Base-by-base conservation (phyloP, 2,797 vertebrate genomes). In the Chromis chromis region DNA sequence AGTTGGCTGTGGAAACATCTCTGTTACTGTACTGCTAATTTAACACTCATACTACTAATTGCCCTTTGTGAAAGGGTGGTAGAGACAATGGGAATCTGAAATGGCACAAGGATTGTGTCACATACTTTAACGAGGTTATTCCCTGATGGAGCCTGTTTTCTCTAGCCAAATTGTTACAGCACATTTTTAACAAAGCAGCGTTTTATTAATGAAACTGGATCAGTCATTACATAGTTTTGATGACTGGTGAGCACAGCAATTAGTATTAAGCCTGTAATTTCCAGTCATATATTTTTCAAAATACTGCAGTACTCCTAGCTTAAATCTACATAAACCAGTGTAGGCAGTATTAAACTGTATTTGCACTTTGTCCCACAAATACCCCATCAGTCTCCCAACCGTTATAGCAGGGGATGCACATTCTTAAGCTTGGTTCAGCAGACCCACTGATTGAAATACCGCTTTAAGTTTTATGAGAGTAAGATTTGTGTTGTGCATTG, bases 401-500 rank as follows among this genome's bases (percentile, higher is more conserved):
- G 40, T 60, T 52, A 25, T 1, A 49, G 44, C 3, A 16, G 39
- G 74, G 17, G 56, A 56, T 65, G 58, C 39, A 33, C 31, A 42
- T 63, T 6, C 36, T 63, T 49, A 22, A 24, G 21, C 50, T 49
- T 78, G 10, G 53, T 78, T 70, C 65, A 46, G 48, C 31, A 19
- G 60, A 64, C 39, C 22, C 25, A 53, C 25, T 50, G 28, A 75
- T 72, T 76, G 28, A 66, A 74, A 81, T 24, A 36, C 21, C 21
- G 62, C 27, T 65, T 39, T 12, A n/a, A 44, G 21, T 80, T 82
- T 46, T 72, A 77, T 60, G 62, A 74, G 65, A 62, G n/a, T 71
- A 72, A 76, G 13, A 64, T 76, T 59, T 64, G 63, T 76, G 39
- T 22, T 62, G 62, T 82, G 61, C 70, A 89, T 90, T 84, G 81